These are phyloP conservation scores for Opisthocomus hoazin DNA, from an alignment of 2,113 vertebrate species.

Conservation along the genomic window DNA sequence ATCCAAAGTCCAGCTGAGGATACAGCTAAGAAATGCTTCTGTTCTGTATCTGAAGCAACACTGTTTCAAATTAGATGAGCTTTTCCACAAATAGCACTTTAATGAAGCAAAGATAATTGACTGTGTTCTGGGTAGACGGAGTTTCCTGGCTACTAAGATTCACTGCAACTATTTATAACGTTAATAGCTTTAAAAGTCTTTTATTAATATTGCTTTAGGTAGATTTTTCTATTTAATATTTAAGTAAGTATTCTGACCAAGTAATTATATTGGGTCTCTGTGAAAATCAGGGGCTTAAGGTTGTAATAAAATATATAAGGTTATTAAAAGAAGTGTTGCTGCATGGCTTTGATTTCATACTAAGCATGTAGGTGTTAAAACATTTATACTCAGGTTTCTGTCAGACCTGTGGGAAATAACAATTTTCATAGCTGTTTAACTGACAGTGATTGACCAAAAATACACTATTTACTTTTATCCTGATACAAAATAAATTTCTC, in stretches of 20 bases:
- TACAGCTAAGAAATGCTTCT: not conserved
- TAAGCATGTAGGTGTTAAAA: not conserved
- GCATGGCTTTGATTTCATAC: not conserved
- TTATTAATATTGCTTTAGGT: not conserved
- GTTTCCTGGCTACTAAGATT: not conserved
- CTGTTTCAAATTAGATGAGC: not conserved
- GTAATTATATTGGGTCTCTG: not conserved
- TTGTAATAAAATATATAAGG: not conserved
- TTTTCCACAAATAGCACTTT: not conserved
- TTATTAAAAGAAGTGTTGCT: not conserved
- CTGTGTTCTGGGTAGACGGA: not conserved
- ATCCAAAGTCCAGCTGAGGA: not conserved
- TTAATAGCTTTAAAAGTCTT: not conserved
- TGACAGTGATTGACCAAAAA: not conserved
- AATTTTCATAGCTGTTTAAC: not conserved
- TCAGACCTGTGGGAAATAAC: not conserved
- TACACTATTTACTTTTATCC: not conserved
- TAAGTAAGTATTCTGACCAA: not conserved
- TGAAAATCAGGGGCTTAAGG: not conserved
- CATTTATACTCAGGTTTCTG: not conserved
- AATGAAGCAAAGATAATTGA: slow-evolving; percentile 18
- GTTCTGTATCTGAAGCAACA: not conserved
- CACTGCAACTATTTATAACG: not conserved
- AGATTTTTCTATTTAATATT: not conserved
- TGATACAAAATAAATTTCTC: not conserved